Conservation (phyloP, 2,888 invertebrate genomes). For the Molorchus minor region DNA sequence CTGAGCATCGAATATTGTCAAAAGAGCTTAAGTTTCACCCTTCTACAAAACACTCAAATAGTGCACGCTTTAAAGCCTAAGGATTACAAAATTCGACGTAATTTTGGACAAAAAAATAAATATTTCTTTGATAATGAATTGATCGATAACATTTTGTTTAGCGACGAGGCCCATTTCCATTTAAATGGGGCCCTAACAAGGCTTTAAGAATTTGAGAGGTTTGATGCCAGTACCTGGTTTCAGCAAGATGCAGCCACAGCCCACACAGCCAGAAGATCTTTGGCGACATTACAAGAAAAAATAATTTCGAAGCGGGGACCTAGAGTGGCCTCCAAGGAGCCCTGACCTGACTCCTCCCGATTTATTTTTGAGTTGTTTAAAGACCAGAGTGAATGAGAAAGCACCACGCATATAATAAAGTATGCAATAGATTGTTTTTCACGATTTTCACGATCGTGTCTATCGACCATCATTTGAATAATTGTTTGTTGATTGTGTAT, state of each 20-base stretch:
- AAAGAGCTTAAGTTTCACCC: neutral
- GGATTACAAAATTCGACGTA: neutral
- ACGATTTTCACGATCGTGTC: no score
- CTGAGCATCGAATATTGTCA: neutral
- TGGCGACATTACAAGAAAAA: neutral
- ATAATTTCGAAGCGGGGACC: neutral
- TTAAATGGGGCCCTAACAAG: neutral
- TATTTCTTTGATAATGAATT: neutral
- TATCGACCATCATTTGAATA: no score
- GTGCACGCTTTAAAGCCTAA: neutral
- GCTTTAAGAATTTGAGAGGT: neutral
- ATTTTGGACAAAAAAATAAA: neutral
- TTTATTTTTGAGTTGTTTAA: neutral
- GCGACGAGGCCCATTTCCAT: neutral
- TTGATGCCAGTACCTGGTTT: neutral
- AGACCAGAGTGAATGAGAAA: neutral
- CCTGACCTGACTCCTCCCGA: neutral
- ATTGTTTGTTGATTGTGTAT: no score
- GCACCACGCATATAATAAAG: neutral
- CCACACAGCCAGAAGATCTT: neutral
- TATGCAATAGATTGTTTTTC: no score
- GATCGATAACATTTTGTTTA: neutral
- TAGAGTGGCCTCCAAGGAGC: neutral
- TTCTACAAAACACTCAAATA: neutral
- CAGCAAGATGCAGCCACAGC: no score